Percentiles rank a stretch among this genome's conserved stretches.
Conservation (phyloP, 2,113 vertebrate genomes). For the Elephantulus edwardii region DNA sequence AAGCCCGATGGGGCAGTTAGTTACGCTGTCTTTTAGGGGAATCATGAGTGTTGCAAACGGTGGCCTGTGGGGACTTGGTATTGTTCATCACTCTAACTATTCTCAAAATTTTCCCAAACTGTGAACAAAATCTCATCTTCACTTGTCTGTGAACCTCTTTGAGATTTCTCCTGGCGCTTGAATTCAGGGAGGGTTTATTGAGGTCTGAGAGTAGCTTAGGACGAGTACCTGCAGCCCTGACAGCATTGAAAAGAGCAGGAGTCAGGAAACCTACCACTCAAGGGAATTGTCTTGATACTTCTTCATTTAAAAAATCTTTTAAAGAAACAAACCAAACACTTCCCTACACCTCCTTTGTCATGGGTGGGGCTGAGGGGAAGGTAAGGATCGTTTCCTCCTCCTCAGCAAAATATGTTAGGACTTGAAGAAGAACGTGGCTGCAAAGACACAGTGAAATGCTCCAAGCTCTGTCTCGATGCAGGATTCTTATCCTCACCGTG, state of each 20-base stretch:
- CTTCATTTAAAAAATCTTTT: not conserved
- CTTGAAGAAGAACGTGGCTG: not conserved
- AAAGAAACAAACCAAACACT: too few species aligned
- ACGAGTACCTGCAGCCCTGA: not conserved
- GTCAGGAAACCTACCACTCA: not conserved
- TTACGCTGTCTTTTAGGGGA: too few species aligned
- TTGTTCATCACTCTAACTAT: not conserved
- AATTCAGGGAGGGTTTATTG: not conserved
- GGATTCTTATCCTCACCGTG: not conserved
- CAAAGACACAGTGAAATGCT: not conserved
- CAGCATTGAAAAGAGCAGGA: not conserved
- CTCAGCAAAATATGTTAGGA: not conserved
- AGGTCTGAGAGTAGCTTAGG: not conserved
- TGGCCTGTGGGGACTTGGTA: too few species aligned
- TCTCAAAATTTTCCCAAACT: not conserved
- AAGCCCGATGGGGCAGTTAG: too few species aligned
- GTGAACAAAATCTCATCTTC: not conserved
- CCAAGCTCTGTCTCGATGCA: not conserved
- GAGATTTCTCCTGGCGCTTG: not conserved
- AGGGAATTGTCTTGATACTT: not conserved
- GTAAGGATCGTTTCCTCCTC: not conserved
- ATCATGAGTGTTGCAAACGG: too few species aligned
- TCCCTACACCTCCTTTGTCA: not conserved
- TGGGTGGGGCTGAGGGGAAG: too few species aligned
- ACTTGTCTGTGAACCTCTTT: not conserved